Base-by-base conservation (phyloP, 2,888 invertebrate species). In the Trachelus stipa region DNA sequence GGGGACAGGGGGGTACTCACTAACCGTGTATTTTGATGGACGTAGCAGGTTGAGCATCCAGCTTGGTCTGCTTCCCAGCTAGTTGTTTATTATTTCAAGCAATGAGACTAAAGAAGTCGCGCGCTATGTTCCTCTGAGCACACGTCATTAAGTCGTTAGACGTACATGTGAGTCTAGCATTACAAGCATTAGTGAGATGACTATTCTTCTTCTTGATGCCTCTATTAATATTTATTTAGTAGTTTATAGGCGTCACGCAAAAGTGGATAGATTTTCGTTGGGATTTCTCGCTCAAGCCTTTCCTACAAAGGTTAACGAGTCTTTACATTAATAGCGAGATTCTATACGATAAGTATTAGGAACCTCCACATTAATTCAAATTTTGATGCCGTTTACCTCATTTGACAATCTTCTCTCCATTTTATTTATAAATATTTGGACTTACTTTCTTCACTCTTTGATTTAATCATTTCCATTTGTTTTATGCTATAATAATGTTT, bases 61-160 rank as follows among this genome's bases (percentile, higher is more conserved):
- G 30, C 69, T 31, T 33, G 30, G 30, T 33, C 4, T 69, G 40
- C 40, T 40, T 40, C 4, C 4, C 12, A 40, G 4, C 40, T 40
- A 40, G 69, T 69, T 69, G 30, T 30, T 69, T 69, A 69, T 69
- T 69, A 69, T 69, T 69, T 69, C 4, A 69, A 69, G 69, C 30
- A 33, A 30, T 69, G 30, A 69, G 69, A 69, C 69, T 69, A 30
- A 9, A n/a, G 30, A 69, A 31, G 12, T 23, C 69, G 3, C 69
- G 69, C 69, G 69, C 69, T 40, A 37, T 37, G 69, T 12, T 69
- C n/a, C 69, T 30, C 69, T 33, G 69, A 69, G 30, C 69, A 33
- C 12, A 69, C 69, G 69, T 69, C 69, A 69, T 69, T 69, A 69
- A 69, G 69, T 69, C 69, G 69, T 69, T 69, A 69, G 69, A 69